Conservation (phyloP, 2,888 invertebrate species). For the Mycalesis mineus region DNA sequence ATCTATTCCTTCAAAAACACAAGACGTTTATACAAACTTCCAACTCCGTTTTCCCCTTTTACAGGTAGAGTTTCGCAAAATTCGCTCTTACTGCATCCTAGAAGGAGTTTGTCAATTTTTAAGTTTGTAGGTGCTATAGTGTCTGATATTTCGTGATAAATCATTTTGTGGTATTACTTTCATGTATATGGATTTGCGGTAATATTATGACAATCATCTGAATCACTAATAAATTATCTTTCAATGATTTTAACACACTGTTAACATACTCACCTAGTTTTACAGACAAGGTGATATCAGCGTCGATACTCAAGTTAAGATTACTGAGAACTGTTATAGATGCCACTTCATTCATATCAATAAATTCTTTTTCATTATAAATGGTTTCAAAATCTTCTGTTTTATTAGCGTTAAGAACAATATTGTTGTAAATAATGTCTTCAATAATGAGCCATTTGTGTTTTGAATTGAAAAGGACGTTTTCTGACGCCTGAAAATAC, state of each 20-base stretch:
- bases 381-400: neutral
- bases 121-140: no score
- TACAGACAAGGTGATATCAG: constrained; percentile 42
- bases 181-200: no score
- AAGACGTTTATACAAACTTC: no score
- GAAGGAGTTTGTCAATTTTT: no score
- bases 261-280: constrained; percentile 27
- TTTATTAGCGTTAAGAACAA: neutral
- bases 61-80: no score
- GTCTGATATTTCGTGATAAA: no score
- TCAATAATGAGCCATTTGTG: constrained; percentile 51
- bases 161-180: no score
- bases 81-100: no score
- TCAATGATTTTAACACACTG: neutral
- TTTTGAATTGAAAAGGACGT: constrained; percentile 38
- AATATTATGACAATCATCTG: no score
- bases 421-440: neutral
- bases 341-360: constrained; percentile 1
- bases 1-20: no score
- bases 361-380: neutral
- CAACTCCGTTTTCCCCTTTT: no score
- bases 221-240: neutral
- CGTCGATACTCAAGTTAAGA: constrained; percentile 48
- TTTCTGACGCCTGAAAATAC: constrained; percentile 49
- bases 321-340: constrained; percentile 28